A percentile compares a stretch with the other conserved stretches of the same genome.
phyloP scores from a whole-genome alignment of 1,140 invertebrate genomes.

The Samia ricini region DNA sequence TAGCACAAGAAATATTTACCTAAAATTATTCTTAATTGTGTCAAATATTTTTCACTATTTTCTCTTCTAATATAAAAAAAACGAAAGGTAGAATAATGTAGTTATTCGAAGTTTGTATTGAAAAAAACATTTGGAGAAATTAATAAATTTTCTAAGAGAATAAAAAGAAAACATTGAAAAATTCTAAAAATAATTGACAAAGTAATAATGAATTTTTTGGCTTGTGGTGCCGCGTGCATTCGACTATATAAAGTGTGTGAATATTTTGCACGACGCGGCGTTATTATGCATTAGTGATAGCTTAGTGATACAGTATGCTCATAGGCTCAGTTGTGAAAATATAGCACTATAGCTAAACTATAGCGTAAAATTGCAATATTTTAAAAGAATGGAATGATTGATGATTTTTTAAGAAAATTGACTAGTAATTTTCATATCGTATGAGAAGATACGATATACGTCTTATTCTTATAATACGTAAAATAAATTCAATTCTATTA shows the following conservation, averaged over 20 bases:
- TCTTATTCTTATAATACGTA: background rate
- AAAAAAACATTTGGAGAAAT: slow-evolving; percentile 60
- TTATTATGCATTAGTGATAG: slow-evolving; percentile 29
- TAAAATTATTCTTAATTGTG: slow-evolving; percentile 18
- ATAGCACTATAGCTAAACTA: background rate
- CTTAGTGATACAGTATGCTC: background rate
- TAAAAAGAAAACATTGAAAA: slow-evolving; percentile 43
- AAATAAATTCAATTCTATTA: background rate
- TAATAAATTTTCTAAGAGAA: slow-evolving; percentile 27
- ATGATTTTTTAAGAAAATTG: slow-evolving; percentile 17
- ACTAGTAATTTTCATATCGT: background rate
- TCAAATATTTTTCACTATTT: slow-evolving; percentile 15
- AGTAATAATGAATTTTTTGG: slow-evolving; percentile 40
- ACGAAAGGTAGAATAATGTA: slow-evolving; percentile 41
- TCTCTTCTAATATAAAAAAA: slow-evolving; percentile 38
- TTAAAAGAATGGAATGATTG: slow-evolving; percentile 39
- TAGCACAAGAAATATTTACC: slow-evolving; percentile 35
- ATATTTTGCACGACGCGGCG: slow-evolving; percentile 28
- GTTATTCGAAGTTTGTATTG: slow-evolving; percentile 40
- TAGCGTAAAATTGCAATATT: background rate
- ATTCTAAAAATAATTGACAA: slow-evolving; percentile 54
- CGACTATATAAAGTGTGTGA: slow-evolving; percentile 37
- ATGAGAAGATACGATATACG: background rate
- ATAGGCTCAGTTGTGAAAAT: background rate
- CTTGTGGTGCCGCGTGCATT: slow-evolving; percentile 55